These are phyloP conservation scores for Branchinecta lindahli DNA, from an alignment of 1,140 invertebrate species.

Conservation along the genomic window DNA sequence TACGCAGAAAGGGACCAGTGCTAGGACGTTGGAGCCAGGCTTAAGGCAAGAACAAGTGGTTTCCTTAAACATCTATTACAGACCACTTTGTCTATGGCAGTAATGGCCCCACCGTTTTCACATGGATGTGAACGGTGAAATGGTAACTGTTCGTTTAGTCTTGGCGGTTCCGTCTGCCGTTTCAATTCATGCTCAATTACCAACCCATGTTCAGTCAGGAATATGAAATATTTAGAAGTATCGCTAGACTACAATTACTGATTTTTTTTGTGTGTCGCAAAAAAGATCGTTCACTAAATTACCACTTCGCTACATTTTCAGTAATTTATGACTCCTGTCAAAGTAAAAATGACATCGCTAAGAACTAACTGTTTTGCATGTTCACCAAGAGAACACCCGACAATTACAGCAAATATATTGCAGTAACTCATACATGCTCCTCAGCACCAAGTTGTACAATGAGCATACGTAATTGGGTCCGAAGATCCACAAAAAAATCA, in stretches of 20 bases:
- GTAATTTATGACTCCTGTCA: not conserved
- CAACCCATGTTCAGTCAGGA: too few species aligned
- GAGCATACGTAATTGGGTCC: conserved; percentile 6
- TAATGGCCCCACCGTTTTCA: too few species aligned
- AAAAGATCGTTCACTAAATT: conserved; percentile 3
- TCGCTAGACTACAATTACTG: not conserved
- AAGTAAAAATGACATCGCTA: not conserved
- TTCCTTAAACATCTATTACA: too few species aligned
- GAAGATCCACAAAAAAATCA: not conserved
- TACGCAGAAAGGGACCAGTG: too few species aligned
- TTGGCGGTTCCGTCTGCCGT: too few species aligned
- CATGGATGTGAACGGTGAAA: too few species aligned
- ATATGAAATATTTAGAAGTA: not conserved
- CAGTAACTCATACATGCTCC: not conserved
- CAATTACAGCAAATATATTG: not conserved
- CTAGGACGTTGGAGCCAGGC: too few species aligned
- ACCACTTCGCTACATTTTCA: conserved; percentile 9
- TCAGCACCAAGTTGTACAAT: not conserved
- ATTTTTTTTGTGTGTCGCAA: not conserved
- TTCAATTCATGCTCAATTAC: too few species aligned
- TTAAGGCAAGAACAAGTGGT: too few species aligned
- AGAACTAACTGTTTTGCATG: conserved; percentile 4
- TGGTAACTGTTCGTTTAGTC: too few species aligned
- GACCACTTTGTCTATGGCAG: too few species aligned
- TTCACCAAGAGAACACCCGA: not conserved